Base-by-base conservation (phyloP, 2,888 invertebrate species). In the Drosophila kanekoi region DNA sequence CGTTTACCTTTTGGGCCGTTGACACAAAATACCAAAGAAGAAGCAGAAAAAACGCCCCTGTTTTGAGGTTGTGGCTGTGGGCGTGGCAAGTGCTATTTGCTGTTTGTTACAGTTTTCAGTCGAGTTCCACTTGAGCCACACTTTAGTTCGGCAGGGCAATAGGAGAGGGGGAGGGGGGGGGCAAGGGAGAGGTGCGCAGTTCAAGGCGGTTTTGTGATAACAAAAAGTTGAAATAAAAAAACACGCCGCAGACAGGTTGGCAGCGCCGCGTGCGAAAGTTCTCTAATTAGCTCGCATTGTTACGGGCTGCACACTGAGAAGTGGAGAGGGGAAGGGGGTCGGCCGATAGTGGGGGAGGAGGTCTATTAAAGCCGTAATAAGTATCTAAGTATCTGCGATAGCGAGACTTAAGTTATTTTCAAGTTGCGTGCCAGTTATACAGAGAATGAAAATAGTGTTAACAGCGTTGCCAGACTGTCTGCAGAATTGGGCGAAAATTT, bases 1-100 rank as follows among this genome's bases (percentile, higher is more conserved):
- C 89, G 65, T 85, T 85, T 89, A 89, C 89, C 84, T 89, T 79
- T 84, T 68, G 81, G 44, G 66, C 66, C 81, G 72, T 77, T 83
- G 83, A 86, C 86, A 76, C 75, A 78, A 67, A 76, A 61, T 54
- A 48, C 38, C 28, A 37, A 58, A 23, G 13, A 44, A 45, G 23
- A 13, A 45, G 41, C 41, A 6, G 20, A 3, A 48, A 32, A 16
- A 37, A 20, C 37, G 47, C 41, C 35, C 20, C 20, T 16, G n/a
- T 40, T 37, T 28, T 13, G 3, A 9, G 8, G n/a, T 37, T 16
- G 35, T 43, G 41, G 38, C 37, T 18, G n/a, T 63, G 40, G 33
- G 32, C 44, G 58, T 66, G 41, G 41, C 51, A 60, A 4, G 44
- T 68, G 47, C 51, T 51, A 47, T 65, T 66, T 60, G 18, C 37